Conservation (phyloP, 92 coral and sea anemone genomes). For the Diadumene lineata region DNA sequence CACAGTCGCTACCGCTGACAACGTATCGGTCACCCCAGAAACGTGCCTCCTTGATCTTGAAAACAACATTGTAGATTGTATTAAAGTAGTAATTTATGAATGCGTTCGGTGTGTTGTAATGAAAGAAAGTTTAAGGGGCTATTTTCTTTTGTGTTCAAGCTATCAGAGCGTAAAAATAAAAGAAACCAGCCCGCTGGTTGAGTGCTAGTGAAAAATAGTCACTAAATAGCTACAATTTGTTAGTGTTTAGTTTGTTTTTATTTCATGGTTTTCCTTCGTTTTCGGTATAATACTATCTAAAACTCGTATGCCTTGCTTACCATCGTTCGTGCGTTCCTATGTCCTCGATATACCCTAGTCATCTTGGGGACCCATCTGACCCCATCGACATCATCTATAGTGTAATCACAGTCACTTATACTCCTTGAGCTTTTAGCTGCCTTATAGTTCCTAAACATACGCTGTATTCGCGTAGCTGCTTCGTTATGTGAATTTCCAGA, state of each 20-base stretch:
- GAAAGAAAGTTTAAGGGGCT: too few species aligned
- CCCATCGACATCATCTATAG: slow-evolving; percentile 1
- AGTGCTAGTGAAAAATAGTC: too few species aligned
- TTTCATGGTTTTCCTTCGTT: too few species aligned
- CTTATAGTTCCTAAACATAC: slow-evolving; percentile 77
- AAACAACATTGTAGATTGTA: background rate
- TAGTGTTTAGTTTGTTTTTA: too few species aligned
- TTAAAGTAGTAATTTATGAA: background rate
- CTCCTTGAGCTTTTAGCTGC: slow-evolving; percentile 38
- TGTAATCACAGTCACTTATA: slow-evolving; percentile 7
- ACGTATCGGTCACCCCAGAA: slow-evolving; percentile 93
- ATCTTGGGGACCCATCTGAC: slow-evolving; percentile 75
- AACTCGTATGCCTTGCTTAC: slow-evolving; percentile 59
- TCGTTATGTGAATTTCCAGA: slow-evolving; percentile 36
- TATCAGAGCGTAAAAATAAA: too few species aligned
- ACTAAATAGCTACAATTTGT: too few species aligned
- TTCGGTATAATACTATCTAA: too few species aligned
- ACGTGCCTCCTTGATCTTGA: slow-evolving; percentile 90
- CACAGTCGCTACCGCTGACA: slow-evolving; percentile 98
- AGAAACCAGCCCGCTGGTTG: too few species aligned
- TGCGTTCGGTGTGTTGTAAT: too few species aligned
- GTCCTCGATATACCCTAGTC: slow-evolving; percentile 85
- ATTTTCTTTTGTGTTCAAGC: too few species aligned
- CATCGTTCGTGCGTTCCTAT: slow-evolving; percentile 98
- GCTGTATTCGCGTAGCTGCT: slow-evolving; percentile 92